Evolutionary conservation across 64 coral and sea anemone genomes (phyloP).

Genomic region (Astreopora myriophthalma): DNA sequence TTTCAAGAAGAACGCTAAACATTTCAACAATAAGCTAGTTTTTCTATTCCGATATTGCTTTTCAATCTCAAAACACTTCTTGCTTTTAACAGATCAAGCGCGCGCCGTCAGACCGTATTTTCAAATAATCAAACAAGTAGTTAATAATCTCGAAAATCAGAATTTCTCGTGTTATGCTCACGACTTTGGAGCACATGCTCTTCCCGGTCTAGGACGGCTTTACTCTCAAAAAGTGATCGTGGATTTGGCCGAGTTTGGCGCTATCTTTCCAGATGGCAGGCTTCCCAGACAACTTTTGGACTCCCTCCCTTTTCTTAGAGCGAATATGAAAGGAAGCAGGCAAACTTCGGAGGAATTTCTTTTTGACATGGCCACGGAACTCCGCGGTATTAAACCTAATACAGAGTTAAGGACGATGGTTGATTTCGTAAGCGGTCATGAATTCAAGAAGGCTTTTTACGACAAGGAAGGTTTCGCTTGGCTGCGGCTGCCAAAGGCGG

Average conservation of each 20-base stretch:
- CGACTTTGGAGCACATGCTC: neutral
- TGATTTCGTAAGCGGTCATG: neutral
- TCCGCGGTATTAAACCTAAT: neutral
- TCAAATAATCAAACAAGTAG: neutral
- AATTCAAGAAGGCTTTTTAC: slow-evolving; percentile 24
- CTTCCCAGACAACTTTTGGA: neutral
- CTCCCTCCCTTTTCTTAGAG: neutral
- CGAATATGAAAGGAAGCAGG: neutral
- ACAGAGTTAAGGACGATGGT: neutral
- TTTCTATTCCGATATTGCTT: slow-evolving; percentile 47
- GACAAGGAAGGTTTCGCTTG: slow-evolving; percentile 20
- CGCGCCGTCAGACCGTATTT: slow-evolving; percentile 4
- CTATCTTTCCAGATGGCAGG: neutral
- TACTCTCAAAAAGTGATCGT: neutral
- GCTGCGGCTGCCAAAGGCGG: neutral
- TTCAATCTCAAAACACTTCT: slow-evolving; percentile 6
- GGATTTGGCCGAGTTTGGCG: slow-evolving; percentile 39
- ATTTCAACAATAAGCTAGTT: slow-evolving; percentile 13
- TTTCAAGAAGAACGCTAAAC: neutral
- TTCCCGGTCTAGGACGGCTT: neutral
- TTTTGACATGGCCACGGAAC: neutral
- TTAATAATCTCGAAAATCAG: neutral
- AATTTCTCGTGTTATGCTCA: neutral
- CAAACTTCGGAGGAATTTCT: neutral
- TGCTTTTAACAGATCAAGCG: slow-evolving; percentile 28